phyloP scores from a whole-genome alignment of 1,140 invertebrate species.

The Drosophila asahinai region DNA sequence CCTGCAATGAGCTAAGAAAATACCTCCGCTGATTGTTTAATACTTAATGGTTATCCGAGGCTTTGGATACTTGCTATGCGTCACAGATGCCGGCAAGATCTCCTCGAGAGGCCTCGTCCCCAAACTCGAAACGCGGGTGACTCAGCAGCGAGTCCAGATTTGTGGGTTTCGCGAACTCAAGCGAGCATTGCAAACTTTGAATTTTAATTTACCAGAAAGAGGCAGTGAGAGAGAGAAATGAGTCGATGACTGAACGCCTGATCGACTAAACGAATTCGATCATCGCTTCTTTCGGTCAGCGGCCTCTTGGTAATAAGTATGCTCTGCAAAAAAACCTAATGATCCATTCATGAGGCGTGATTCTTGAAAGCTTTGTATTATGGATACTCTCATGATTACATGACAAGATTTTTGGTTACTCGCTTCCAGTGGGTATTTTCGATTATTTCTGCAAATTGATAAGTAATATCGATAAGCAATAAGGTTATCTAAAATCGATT shows the following conservation, averaged over 20 bases:
- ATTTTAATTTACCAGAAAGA: constrained; percentile 35
- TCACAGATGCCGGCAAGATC: constrained; percentile 37
- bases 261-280: constrained; percentile 30
- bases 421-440: neutral
- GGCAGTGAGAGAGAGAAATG: constrained; percentile 20
- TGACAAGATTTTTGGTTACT: constrained; percentile 8
- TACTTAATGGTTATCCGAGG: constrained; percentile 31
- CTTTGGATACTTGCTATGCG: constrained; percentile 37
- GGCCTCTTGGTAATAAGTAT: constrained; percentile 23
- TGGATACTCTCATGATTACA: constrained; percentile 8
- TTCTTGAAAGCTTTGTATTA: constrained; percentile 14
- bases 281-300: constrained; percentile 45
- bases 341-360: constrained; percentile 20
- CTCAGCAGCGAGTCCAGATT: constrained; percentile 31
- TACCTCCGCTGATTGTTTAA: constrained; percentile 42
- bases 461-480: neutral
- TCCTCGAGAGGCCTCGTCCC: constrained; percentile 30
- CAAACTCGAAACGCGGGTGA: constrained; percentile 23
- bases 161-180: constrained; percentile 10
- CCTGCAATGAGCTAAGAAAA: constrained; percentile 37
- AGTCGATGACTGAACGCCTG: constrained; percentile 18
- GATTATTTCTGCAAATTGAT: neutral
- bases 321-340: neutral
- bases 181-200: constrained; percentile 28
- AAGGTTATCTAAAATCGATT: neutral